phyloP scores from a whole-genome alignment of 2,113 vertebrate genomes.

The Benitochromis conjunctus region DNA sequence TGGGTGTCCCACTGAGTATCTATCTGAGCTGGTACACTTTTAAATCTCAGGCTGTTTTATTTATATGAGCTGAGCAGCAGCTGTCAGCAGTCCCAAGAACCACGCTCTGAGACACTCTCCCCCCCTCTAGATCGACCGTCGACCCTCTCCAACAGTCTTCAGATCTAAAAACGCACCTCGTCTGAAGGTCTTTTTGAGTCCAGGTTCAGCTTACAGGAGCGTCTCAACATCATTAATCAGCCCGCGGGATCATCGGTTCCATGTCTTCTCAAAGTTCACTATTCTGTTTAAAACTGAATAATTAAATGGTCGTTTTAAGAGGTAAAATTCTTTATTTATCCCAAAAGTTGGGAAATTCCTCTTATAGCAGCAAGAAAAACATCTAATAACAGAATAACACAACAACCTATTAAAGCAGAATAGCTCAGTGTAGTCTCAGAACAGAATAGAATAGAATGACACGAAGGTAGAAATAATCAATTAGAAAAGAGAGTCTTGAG shows the following conservation, averaged over 20 bases:
- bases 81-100: neutral
- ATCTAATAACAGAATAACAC: neutral
- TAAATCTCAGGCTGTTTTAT: neutral
- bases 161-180: neutral
- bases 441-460: neutral
- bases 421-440: neutral
- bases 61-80: neutral
- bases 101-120: neutral
- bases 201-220: neutral
- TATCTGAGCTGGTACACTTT: neutral
- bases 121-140: neutral
- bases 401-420: neutral
- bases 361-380: neutral
- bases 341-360: neutral
- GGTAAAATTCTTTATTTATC: neutral
- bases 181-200: neutral
- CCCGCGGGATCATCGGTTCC: rapidly evolving
- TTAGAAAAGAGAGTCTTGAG: neutral
- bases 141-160: neutral
- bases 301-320: neutral
- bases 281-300: neutral
- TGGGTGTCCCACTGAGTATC: rapidly evolving
- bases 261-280: neutral
- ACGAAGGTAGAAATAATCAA: neutral
- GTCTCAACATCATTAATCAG: neutral